These are phyloP conservation scores for Himalopsyche anomala DNA, from an alignment of 2,888 invertebrate species.

Conservation along the genomic window DNA sequence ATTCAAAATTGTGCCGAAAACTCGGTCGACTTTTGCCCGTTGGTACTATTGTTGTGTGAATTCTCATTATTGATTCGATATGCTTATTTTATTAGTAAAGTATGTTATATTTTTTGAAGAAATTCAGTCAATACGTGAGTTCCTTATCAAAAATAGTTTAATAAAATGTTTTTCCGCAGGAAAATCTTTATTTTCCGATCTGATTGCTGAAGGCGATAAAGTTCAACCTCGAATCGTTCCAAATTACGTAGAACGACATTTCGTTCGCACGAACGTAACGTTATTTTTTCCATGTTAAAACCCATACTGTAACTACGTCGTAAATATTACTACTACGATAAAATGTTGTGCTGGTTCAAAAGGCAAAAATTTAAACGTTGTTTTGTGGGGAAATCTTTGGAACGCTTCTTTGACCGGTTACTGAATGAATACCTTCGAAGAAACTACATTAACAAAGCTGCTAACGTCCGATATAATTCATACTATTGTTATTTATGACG, in stretches of 20 bases:
- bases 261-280: not conserved
- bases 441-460: no score
- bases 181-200: conserved; percentile 28
- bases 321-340: no score
- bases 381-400: no score
- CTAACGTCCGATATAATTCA: no score
- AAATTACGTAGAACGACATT: conserved; percentile 27
- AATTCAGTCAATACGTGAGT: not conserved
- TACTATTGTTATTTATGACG: no score
- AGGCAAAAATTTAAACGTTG: no score
- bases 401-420: no score
- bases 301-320: no score
- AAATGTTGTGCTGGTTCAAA: no score
- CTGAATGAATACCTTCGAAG: no score
- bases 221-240: conserved; percentile 17
- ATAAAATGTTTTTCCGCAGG: conserved; percentile 30
- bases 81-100: not conserved
- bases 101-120: not conserved
- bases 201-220: conserved; percentile 4
- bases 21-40: not conserved
- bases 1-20: no score
- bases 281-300: no score
- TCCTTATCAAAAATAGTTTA: conserved; percentile 19
- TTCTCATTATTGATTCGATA: not conserved
- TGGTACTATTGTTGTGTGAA: not conserved